Evolutionary conservation across 2,888 invertebrate species (phyloP).

Genomic region (Tetanocera ferruginea): DNA sequence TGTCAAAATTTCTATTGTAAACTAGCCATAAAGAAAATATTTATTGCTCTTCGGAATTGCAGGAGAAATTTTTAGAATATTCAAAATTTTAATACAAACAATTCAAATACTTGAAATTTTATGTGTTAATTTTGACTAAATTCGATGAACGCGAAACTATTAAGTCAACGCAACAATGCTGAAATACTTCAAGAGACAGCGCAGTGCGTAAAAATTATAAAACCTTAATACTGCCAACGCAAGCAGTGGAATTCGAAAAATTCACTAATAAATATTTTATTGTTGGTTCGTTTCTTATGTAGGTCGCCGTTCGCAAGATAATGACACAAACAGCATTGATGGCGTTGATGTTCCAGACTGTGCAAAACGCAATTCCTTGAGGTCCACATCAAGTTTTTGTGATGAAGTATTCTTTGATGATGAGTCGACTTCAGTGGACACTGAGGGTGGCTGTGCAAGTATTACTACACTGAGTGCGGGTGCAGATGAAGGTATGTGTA

Average conservation of each 20-base stretch:
- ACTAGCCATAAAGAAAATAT: slow-evolving; percentile 20
- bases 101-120: not conserved
- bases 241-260: not conserved
- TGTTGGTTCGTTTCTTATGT: slow-evolving; percentile 17
- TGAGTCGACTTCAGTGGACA: slow-evolving; percentile 32
- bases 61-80: slow-evolving; percentile 20
- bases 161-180: slow-evolving; percentile 52
- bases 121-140: not conserved
- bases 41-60: not conserved
- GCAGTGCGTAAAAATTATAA: slow-evolving; percentile 52
- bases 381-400: slow-evolving; percentile 65
- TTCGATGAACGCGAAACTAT: slow-evolving; percentile 10
- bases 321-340: slow-evolving; percentile 20
- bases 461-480: not conserved
- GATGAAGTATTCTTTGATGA: slow-evolving; percentile 62
- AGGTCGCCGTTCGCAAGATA: slow-evolving; percentile 33
- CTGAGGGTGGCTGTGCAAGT: not conserved
- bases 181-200: slow-evolving; percentile 63
- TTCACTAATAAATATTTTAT: not conserved
- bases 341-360: slow-evolving; percentile 9
- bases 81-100: not conserved
- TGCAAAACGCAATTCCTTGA: slow-evolving; percentile 60
- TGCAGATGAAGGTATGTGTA: slow-evolving; percentile 24
- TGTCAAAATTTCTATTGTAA: not conserved
- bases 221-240: not conserved